Base-by-base conservation (phyloP, 2,797 vertebrate species). In the Chloroceryle inda region DNA sequence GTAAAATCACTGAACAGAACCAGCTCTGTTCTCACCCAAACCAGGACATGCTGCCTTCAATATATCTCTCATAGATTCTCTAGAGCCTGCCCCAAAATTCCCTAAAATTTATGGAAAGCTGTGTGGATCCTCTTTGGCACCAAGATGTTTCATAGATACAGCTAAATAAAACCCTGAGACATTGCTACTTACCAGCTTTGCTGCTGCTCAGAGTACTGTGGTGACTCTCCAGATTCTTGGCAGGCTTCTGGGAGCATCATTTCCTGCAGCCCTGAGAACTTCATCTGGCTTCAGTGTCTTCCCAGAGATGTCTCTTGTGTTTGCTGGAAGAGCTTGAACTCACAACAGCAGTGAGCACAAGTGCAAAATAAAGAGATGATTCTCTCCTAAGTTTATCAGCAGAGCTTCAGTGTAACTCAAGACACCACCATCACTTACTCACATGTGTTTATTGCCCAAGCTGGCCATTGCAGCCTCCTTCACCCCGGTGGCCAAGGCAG, bases 361-460 rank as follows among this genome's bases (percentile, higher is more conserved):
- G n/a, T 37, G n/a, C 59, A 62, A 81, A 37, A 45, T 19, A n/a
- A 58, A 79, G 56, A 68, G 4, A 26, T 3, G 11, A n/a, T 33
- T 31, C 18, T 50, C 75, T 22, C 31, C 22, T 5, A 23, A 42
- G 11, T 42, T 58, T 67, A 37, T 53, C 35, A 12, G 11, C 40
- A 61, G 27, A 72, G 19, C 35, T 33, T 17, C 31, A 17, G 31
- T 11, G 20, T 3, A n/a, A 21, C 38, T 53, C 26, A 10, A 42
- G 53, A 35, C 19, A 35, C 0, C 5, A 3, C 44, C 40, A 42
- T 23, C 33, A 6, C 22, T 24, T 18, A 11, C 21, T 27, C 16
- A 10, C 1, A 0, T 1, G 40, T 29, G 40, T 29, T 4, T 27
- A 3, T 4, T 47, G 24, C 31, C 40, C 5, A 5, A 20, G 40